These are phyloP conservation scores for Lydus trimaculatus DNA, from an alignment of 2,888 invertebrate species.

Conservation along the genomic window DNA sequence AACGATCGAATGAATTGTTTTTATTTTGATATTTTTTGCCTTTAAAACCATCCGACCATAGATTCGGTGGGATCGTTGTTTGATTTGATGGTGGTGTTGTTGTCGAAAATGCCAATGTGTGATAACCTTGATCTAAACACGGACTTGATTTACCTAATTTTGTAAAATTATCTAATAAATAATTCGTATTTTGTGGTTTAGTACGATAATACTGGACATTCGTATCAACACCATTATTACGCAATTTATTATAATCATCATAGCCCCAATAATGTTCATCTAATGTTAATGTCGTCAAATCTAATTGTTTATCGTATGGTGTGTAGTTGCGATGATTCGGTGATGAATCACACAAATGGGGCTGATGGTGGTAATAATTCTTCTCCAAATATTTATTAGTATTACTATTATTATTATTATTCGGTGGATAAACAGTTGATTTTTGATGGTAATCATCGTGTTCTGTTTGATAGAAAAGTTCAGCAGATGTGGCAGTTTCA, in stretches of 20 bases:
- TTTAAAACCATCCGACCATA: constrained; percentile 57
- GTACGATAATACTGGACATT: constrained; percentile 48
- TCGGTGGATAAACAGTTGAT: constrained; percentile 41
- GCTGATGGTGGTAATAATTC: constrained; percentile 46
- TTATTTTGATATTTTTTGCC: constrained; percentile 50
- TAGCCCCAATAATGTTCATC: constrained; percentile 58
- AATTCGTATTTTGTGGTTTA: constrained; percentile 49
- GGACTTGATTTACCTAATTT: constrained; percentile 67
- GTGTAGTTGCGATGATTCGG: constrained; percentile 13
- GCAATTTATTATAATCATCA: constrained; percentile 46
- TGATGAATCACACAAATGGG: constrained; percentile 30
- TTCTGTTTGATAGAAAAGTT: constrained; percentile 42
- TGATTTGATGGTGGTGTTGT: constrained; percentile 41
- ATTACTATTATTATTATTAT: constrained; percentile 34
- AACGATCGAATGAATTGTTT: constrained; percentile 66
- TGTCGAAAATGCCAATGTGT: constrained; percentile 73
- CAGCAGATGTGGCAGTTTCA: constrained; percentile 45
- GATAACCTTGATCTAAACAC: constrained; percentile 82
- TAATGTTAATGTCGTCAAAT: constrained; percentile 56
- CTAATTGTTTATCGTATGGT: constrained; percentile 36
- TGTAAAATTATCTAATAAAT: constrained; percentile 58
- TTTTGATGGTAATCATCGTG: constrained; percentile 45
- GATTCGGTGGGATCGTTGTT: constrained; percentile 47
- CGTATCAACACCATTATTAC: constrained; percentile 29
- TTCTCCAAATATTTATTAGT: constrained; percentile 45